phyloP scores from a whole-genome alignment of 1,140 invertebrate genomes.

The Pomacea maculata region DNA sequence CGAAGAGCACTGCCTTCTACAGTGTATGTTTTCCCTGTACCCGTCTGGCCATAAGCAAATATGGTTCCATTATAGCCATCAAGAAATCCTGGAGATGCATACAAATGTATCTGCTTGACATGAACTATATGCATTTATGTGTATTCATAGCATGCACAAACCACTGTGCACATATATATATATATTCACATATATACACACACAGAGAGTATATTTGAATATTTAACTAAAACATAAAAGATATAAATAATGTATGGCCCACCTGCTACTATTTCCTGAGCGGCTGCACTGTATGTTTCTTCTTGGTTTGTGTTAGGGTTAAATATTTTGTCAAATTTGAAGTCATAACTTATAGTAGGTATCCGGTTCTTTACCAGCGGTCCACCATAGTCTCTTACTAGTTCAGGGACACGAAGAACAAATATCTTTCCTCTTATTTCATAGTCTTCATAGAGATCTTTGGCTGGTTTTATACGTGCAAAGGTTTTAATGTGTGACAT shows the following conservation, averaged over 20 bases:
- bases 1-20: conserved; percentile 58
- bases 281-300: conserved; percentile 55
- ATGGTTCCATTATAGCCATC: conserved; percentile 71
- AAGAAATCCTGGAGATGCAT: conserved; percentile 76
- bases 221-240: neutral
- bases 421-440: conserved; percentile 44
- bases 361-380: conserved; percentile 23
- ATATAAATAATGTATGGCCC: neutral
- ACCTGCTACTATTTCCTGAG: conserved; percentile 59
- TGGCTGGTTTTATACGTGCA: conserved; percentile 56
- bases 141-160: too few relatives aligned
- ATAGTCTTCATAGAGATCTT: conserved; percentile 49
- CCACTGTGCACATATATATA: neutral
- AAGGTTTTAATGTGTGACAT: conserved; percentile 62
- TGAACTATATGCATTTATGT: too few relatives aligned
- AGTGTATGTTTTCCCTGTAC: conserved; percentile 64
- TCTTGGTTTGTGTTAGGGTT: conserved; percentile 49
- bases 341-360: conserved; percentile 53
- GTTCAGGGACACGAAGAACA: conserved; percentile 52
- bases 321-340: conserved; percentile 58
- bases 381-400: conserved; percentile 37
- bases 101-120: neutral
- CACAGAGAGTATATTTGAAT: neutral
- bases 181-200: neutral
- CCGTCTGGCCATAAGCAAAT: conserved; percentile 71